Percentiles rank a stretch among this genome's conserved stretches.
Conservation (phyloP, 2,797 vertebrate species). For the Avahi laniger region DNA sequence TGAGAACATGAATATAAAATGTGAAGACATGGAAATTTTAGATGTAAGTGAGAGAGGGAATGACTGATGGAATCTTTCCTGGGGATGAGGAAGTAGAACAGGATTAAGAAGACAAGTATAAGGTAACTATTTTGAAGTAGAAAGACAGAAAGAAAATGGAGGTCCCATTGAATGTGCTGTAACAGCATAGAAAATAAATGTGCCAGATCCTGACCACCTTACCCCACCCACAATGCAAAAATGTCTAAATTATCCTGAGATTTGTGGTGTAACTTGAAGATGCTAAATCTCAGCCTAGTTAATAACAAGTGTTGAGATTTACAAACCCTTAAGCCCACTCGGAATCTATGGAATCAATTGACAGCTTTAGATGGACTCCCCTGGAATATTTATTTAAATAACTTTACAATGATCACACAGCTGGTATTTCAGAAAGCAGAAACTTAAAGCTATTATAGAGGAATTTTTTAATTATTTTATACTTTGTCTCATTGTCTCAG, state of each 20-base stretch:
- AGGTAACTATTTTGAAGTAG: not conserved
- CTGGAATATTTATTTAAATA: not conserved
- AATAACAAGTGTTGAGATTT: not conserved
- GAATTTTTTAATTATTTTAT: not conserved
- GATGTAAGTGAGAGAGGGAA: not conserved
- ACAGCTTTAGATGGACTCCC: not conserved
- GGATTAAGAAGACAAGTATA: not conserved
- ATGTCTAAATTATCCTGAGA: not conserved
- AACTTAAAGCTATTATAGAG: constrained; percentile 8
- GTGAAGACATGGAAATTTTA: not conserved
- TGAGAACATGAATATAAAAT: not conserved
- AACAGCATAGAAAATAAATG: not conserved
- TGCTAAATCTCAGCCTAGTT: not conserved
- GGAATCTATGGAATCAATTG: not conserved
- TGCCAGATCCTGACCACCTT: not conserved
- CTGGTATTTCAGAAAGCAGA: not conserved
- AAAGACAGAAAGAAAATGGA: not conserved
- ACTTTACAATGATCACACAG: not conserved
- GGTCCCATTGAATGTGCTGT: not conserved
- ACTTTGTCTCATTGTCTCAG: not conserved
- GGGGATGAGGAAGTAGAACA: not conserved
- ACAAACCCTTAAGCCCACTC: not conserved
- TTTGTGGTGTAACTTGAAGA: not conserved
- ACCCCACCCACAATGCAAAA: not conserved
- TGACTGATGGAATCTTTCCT: not conserved